These are phyloP conservation scores for Elysia crispata DNA, from an alignment of 2,888 invertebrate species.

Conservation along the genomic window DNA sequence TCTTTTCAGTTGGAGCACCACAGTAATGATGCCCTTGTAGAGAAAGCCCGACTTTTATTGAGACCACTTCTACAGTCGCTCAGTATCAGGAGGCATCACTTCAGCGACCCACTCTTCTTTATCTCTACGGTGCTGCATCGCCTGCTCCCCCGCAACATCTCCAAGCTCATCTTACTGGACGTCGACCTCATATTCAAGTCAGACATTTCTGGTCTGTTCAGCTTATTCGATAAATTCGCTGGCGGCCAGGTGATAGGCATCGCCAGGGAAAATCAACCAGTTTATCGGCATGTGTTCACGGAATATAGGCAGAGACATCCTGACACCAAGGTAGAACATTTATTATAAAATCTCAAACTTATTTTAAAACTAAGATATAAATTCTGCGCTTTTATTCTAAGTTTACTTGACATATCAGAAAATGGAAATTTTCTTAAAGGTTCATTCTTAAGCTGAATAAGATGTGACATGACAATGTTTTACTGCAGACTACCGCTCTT, in stretches of 20 bases:
- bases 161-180: constrained; percentile 85
- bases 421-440: too few relatives aligned
- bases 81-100: constrained; percentile 82
- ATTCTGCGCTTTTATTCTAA: too few relatives aligned
- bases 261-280: constrained; percentile 85
- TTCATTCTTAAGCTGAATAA: too few relatives aligned
- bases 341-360: too few relatives aligned
- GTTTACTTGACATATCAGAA: too few relatives aligned
- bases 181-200: constrained; percentile 86
- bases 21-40: constrained; percentile 82
- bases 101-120: constrained; percentile 87
- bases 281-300: constrained; percentile 86
- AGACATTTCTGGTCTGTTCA: constrained; percentile 83
- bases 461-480: too few relatives aligned
- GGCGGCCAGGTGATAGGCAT: constrained; percentile 80
- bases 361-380: too few relatives aligned
- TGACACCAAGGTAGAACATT: constrained; percentile 79
- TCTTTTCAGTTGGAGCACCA: constrained; percentile 80
- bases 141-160: constrained; percentile 82
- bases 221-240: constrained; percentile 78
- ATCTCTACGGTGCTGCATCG: constrained; percentile 86
- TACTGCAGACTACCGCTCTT: too few relatives aligned
- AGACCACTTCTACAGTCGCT: not conserved
- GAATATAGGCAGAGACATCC: constrained; percentile 83
- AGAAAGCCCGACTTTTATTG: constrained; percentile 77